Conservation (phyloP, 2,113 vertebrate genomes). For the Ramphastos sulfuratus region DNA sequence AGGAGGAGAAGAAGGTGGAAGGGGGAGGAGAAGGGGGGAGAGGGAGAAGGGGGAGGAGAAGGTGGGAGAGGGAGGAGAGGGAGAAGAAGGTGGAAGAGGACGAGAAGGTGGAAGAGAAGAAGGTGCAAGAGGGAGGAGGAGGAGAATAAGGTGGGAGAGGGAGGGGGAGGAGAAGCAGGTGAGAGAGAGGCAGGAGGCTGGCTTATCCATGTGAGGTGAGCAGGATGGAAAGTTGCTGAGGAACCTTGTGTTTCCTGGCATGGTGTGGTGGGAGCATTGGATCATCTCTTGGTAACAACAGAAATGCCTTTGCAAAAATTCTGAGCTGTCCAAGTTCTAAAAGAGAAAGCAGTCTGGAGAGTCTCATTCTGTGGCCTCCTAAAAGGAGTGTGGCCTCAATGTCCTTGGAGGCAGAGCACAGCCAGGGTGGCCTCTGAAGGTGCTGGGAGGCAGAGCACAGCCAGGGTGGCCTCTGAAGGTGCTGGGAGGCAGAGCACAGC, state of each 20-base stretch:
- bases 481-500: no score
- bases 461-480: neutral
- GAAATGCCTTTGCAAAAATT: neutral
- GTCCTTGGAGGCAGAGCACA: no score
- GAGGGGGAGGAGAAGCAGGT: neutral
- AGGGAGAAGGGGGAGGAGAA: no score
- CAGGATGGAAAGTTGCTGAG: neutral
- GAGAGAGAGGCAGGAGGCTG: neutral
- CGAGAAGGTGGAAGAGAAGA: no score
- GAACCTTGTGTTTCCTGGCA: neutral
- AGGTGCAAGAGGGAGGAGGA: no score
- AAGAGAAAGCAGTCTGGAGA: neutral
- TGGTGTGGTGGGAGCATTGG: neutral
- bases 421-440: neutral
- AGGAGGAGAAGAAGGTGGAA: no score
- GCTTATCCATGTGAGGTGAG: neutral
- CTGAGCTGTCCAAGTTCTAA: neutral
- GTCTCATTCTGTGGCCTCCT: neutral
- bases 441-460: neutral
- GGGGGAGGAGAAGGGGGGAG: no score
- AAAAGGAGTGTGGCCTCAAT: neutral
- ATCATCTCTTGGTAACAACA: neutral
- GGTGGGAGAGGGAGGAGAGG: no score
- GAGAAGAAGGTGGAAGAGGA: no score
- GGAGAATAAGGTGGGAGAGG: no score